Evolutionary conservation across 2,113 vertebrate genomes (phyloP).

Genomic region (Tamias sibiricus): DNA sequence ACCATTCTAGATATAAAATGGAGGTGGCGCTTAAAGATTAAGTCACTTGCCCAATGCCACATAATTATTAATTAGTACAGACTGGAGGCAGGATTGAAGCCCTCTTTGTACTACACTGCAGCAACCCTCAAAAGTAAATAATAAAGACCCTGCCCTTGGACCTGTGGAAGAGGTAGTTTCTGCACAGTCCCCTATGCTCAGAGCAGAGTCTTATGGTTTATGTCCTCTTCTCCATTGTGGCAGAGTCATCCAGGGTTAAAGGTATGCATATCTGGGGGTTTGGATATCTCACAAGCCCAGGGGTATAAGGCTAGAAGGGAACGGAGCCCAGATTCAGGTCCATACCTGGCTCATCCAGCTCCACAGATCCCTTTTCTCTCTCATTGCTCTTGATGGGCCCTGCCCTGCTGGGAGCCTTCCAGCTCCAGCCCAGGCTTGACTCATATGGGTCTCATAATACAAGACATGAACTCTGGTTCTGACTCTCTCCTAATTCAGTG

Average conservation of each 20-base stretch:
- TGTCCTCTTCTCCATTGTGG: neutral
- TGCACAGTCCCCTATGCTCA: neutral
- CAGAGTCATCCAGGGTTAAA: slow-evolving; percentile 42
- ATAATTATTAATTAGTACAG: slow-evolving; percentile 8
- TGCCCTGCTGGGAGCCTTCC: neutral
- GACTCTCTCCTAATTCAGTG: neutral
- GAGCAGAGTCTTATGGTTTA: neutral
- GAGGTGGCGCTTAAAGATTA: neutral
- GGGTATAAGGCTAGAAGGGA: neutral
- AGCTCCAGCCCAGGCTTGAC: neutral
- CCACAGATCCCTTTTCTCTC: neutral
- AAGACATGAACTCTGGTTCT: neutral
- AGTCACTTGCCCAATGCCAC: neutral
- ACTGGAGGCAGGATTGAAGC: neutral
- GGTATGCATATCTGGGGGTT: neutral
- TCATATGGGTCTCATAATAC: neutral
- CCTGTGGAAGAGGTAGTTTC: neutral
- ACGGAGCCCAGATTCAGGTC: neutral
- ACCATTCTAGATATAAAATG: neutral
- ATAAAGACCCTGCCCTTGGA: neutral
- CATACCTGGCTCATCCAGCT: neutral
- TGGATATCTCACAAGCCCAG: neutral
- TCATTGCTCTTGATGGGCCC: neutral
- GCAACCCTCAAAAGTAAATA: neutral
- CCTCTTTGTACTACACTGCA: neutral